A percentile compares a stretch with the other conserved stretches of the same genome.
Evolutionary conservation across 1,140 invertebrate genomes (phyloP).

Genomic region (Panagrolaimus sp.): DNA sequence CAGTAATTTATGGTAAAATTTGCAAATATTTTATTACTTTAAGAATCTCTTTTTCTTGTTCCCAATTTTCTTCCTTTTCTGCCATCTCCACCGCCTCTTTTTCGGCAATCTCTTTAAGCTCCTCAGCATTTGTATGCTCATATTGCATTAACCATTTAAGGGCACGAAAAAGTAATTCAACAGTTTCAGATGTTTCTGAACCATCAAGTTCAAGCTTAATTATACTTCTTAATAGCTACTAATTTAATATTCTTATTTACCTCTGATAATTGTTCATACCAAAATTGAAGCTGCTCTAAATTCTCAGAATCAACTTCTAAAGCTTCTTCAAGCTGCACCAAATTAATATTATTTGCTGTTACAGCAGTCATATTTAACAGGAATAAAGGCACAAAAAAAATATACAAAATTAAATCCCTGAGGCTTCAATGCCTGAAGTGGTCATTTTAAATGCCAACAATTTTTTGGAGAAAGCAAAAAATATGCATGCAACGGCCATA

Average conservation of each 20-base stretch:
- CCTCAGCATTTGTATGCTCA: constrained; percentile 55
- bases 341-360: constrained; percentile 12
- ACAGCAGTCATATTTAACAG: too few species aligned
- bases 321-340: constrained; percentile 29
- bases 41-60: constrained; percentile 44
- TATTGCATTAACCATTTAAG: constrained; percentile 54
- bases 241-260: constrained; percentile 21
- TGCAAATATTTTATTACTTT: constrained; percentile 31
- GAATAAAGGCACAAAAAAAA: too few species aligned
- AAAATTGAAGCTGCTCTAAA: constrained; percentile 42
- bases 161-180: constrained; percentile 38
- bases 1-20: background rate
- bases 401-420: too few species aligned
- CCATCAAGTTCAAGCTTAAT: constrained; percentile 30
- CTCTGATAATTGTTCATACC: constrained; percentile 47
- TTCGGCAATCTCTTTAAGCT: constrained; percentile 53
- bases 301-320: constrained; percentile 43
- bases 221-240: background rate
- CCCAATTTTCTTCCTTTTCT: constrained; percentile 56
- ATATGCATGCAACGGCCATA: too few species aligned
- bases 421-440: too few species aligned
- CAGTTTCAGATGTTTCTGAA: constrained; percentile 29
- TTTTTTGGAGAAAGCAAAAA: too few species aligned
- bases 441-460: too few species aligned
- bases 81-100: constrained; percentile 49